Conservation (phyloP, 2,797 vertebrate species). For the Lateolabrax maculatus region DNA sequence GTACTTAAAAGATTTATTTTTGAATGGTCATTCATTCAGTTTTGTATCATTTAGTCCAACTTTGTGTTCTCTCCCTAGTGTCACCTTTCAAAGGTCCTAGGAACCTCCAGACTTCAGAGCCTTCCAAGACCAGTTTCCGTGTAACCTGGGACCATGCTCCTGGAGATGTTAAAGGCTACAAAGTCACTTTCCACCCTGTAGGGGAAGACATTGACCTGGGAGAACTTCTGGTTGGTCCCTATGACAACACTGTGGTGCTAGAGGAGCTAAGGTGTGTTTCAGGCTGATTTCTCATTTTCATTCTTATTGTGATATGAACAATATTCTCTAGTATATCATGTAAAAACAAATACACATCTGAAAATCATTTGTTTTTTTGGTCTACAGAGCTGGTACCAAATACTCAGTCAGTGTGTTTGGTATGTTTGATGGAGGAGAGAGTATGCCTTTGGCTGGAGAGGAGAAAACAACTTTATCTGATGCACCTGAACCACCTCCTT, state of each 20-base stretch:
- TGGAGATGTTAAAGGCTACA: constrained; percentile 94
- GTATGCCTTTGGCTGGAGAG: constrained; percentile 94
- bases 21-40: background rate
- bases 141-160: constrained; percentile 97
- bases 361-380: constrained; percentile 1
- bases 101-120: constrained; percentile 97
- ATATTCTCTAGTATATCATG: background rate
- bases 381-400: constrained; percentile 93
- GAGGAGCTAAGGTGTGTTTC: constrained; percentile 94
- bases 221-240: constrained; percentile 92
- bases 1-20: background rate
- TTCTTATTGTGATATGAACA: background rate
- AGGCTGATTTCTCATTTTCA: background rate
- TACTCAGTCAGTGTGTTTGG: constrained; percentile 97
- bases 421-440: constrained; percentile 97
- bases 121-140: constrained; percentile 95
- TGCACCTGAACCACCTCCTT: constrained; percentile 78
- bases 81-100: constrained; percentile 94
- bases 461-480: constrained; percentile 97
- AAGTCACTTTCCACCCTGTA: constrained; percentile 93
- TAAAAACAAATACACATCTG: background rate
- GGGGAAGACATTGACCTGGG: constrained; percentile 89
- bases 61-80: constrained; percentile 78
- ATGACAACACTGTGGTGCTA: constrained; percentile 97
- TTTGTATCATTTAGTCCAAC: background rate